phyloP scores from a whole-genome alignment of 2,797 vertebrate species.

The Malurus leucopterus region DNA sequence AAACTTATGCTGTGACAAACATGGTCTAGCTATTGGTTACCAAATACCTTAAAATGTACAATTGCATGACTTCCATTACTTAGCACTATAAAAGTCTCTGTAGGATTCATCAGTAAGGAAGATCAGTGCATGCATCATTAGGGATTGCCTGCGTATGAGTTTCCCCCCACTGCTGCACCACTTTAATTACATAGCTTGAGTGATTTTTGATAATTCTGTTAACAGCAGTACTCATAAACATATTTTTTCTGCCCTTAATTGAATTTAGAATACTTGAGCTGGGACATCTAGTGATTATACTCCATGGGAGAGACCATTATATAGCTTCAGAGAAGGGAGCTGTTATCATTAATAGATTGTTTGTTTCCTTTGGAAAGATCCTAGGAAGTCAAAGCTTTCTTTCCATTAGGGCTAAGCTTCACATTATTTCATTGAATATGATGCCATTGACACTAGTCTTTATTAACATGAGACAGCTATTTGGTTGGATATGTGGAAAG shows the following conservation, averaged over 20 bases:
- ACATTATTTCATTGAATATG: background rate
- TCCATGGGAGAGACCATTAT: background rate
- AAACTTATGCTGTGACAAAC: background rate
- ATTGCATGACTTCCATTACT: background rate
- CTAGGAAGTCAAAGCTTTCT: background rate
- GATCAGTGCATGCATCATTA: background rate
- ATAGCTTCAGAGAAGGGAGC: background rate
- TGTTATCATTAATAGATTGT: background rate
- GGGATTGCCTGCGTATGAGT: background rate
- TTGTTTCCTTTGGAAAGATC: slow-evolving; percentile 1
- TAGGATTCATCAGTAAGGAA: background rate
- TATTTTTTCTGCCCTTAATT: background rate
- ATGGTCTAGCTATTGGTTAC: background rate
- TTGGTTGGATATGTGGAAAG: background rate
- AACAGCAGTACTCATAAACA: background rate
- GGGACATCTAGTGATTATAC: background rate
- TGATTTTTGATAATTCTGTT: slow-evolving; percentile 8
- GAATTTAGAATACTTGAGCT: background rate
- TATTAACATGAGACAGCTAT: background rate
- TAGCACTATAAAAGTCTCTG: background rate
- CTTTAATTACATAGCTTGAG: background rate
- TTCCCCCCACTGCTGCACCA: background rate
- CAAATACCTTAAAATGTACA: background rate
- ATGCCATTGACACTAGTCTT: background rate
- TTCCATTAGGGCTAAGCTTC: background rate